A percentile compares a stretch with the other conserved stretches of the same genome.
Conservation (phyloP, 2,113 vertebrate genomes). For the Gymnorhina tibicen region DNA sequence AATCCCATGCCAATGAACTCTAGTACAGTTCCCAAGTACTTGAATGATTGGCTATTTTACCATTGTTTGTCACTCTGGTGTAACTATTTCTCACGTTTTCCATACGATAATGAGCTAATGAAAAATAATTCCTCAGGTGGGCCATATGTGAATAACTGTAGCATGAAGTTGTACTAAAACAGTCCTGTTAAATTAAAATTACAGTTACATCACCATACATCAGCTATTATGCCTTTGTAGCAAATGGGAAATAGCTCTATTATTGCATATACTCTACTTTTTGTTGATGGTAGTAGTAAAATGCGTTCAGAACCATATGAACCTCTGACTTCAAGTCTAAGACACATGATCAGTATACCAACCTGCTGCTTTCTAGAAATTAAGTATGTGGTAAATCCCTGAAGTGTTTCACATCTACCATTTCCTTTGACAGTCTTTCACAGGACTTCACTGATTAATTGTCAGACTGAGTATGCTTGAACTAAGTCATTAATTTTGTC, state of each 20-base stretch:
- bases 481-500: constrained; percentile 55
- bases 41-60: background rate
- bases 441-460: constrained; percentile 51
- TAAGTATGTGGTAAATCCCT: background rate
- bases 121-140: background rate
- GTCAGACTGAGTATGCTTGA: constrained; percentile 42
- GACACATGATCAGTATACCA: background rate
- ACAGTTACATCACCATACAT: background rate
- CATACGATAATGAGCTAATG: background rate
- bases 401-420: background rate
- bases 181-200: background rate
- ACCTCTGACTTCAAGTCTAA: background rate
- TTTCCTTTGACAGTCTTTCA: constrained; percentile 11
- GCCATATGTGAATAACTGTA: background rate
- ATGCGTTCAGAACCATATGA: background rate
- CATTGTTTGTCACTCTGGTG: background rate
- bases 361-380: background rate
- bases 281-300: background rate
- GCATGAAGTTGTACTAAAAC: background rate
- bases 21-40: background rate
- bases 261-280: background rate
- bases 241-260: background rate
- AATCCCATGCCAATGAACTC: background rate
- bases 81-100: background rate
- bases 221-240: background rate